Conservation (phyloP, 30 jellyfish, hydroid and myxozoan species). For the Pseudorhiza aurosa region DNA sequence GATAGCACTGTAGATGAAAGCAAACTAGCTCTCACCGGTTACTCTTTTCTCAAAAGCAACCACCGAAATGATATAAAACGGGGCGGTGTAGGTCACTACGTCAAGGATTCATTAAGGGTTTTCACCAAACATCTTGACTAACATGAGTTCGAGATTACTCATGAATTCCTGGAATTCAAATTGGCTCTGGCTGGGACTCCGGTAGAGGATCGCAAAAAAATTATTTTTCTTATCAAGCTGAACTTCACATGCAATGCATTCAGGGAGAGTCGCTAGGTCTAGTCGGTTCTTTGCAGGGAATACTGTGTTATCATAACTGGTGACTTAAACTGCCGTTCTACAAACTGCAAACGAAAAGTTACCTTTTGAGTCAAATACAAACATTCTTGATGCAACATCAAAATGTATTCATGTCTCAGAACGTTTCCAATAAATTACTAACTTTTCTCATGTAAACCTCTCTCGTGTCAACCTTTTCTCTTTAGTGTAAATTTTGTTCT, state of each 20-base stretch:
- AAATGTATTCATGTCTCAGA: too few relatives aligned
- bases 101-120: background rate
- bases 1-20: background rate
- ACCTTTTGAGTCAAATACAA: too few relatives aligned
- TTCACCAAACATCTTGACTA: background rate
- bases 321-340: background rate
- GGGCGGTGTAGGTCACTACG: background rate
- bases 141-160: background rate
- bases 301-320: background rate
- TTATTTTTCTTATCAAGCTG: slow-evolving; percentile 25
- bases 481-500: too few relatives aligned
- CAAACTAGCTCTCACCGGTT: background rate
- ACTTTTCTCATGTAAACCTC: too few relatives aligned
- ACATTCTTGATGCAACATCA: too few relatives aligned
- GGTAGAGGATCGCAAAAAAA: background rate
- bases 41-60: background rate
- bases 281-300: slow-evolving; percentile 3
- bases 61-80: background rate
- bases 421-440: too few relatives aligned
- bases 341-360: too few relatives aligned
- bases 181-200: slow-evolving; percentile 56
- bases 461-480: too few relatives aligned
- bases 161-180: slow-evolving; percentile 17
- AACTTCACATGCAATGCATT: slow-evolving; percentile 31
- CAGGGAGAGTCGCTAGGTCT: slow-evolving; percentile 32